Base-by-base conservation (phyloP, 1,140 invertebrate genomes). In the Drosophila repleta region DNA sequence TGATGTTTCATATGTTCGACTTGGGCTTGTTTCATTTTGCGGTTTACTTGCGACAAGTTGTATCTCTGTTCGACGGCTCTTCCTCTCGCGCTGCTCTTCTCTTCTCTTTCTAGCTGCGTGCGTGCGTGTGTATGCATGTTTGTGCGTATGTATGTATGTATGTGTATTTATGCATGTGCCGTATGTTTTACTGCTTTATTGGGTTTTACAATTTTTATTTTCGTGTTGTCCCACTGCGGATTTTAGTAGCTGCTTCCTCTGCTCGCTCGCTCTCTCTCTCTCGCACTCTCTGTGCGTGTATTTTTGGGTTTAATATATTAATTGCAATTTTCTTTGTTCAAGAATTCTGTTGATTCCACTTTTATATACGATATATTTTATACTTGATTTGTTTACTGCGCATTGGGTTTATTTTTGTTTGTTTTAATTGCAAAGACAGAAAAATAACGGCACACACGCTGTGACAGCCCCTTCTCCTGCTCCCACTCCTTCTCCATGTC, bases 351-450 rank as follows among this genome's bases (percentile, higher is more conserved):
- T 55, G 17, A 45, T 61, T 58, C 55, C 73, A 75, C 65, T 73
- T 71, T 67, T 78, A 85, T 46, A 78, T n/a, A n/a, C n/a, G n/a
- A n/a, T n/a, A n/a, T 75, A 65, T 81, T 85, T 87, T 85, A 74
- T 78, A 87, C 78, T 88, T 88, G 83, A 82, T 87, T 85, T 85
- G 81, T 85, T 85, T 85, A 85, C 76, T 53, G 55, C 39, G 61
- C 51, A 29, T 39, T 74, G 41, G 66, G 78, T 85, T 82, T 85
- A 87, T 82, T 72, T 75, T 67, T 62, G 41, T 61, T 26, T 26
- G 41, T 63, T 85, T 78, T 85, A 82, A 88, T 87, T 87, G 71
- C 64, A 24, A 82, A 78, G 78, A 83, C 62, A 74, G 49, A 60
- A 18, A 18, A 24, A 35, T 26, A 49, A n/a, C 5, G 7, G 18